A percentile compares a stretch with the other conserved stretches of the same genome.
Conservation (phyloP, 2,888 invertebrate species). For the Spicauda simplicius region DNA sequence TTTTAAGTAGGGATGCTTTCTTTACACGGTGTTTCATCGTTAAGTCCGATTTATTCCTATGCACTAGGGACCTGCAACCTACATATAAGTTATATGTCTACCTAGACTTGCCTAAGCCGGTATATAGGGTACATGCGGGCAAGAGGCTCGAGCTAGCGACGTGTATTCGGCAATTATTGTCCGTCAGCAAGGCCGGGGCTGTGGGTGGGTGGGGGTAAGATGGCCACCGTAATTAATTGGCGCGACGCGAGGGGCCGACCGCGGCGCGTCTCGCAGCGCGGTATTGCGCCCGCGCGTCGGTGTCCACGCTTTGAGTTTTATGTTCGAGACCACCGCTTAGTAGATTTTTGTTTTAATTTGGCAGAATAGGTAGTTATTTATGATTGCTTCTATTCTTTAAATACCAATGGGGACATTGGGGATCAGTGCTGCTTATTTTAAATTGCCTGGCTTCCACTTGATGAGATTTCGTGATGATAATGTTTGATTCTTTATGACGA, state of each 20-base stretch:
- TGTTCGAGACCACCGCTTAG: background rate
- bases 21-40: too few relatives aligned
- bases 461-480: too few relatives aligned
- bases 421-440: too few relatives aligned
- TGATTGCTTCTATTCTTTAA: too few relatives aligned
- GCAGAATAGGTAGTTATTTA: too few relatives aligned
- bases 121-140: conserved; percentile 44
- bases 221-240: conserved; percentile 85
- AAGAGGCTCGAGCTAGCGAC: conserved; percentile 55
- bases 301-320: conserved; percentile 39
- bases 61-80: background rate
- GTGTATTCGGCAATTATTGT: conserved; percentile 81
- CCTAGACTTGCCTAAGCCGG: background rate
- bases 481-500: too few relatives aligned
- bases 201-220: conserved; percentile 69
- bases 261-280: conserved; percentile 80
- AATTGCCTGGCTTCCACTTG: too few relatives aligned
- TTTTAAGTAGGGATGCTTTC: too few relatives aligned
- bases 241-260: conserved; percentile 83
- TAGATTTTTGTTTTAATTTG: too few relatives aligned
- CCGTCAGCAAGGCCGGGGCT: conserved; percentile 65
- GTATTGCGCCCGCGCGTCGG: conserved; percentile 72
- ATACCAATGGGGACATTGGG: too few relatives aligned
- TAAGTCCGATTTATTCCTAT: background rate
- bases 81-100: background rate